phyloP scores from a whole-genome alignment of 2,888 invertebrate species.

The Athalia rosae region DNA sequence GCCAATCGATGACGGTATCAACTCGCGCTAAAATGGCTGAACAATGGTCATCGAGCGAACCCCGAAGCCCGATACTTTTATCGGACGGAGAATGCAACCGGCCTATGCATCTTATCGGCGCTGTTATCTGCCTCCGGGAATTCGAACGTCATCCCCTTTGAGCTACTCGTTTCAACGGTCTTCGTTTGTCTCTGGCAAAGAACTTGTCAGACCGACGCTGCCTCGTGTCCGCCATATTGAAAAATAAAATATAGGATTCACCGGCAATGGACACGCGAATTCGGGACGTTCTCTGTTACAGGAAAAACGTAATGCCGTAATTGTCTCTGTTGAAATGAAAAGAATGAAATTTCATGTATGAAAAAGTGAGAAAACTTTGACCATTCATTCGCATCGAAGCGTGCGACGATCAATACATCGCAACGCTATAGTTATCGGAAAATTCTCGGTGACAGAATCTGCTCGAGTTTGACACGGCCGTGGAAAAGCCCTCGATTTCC shows the following conservation, averaged over 20 bases:
- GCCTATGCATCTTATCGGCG: not conserved
- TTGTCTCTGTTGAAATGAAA: too few species aligned
- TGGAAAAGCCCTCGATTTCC: too few species aligned
- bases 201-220: not conserved
- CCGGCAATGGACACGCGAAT: not conserved
- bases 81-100: too few species aligned
- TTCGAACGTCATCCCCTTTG: not conserved
- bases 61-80: not conserved
- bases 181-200: not conserved
- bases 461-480: too few species aligned
- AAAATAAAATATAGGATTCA: conserved; percentile 8
- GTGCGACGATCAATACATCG: too few species aligned
- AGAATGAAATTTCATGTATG: too few species aligned
- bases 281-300: too few species aligned
- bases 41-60: conserved; percentile 51
- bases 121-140: not conserved
- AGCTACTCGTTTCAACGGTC: not conserved
- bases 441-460: too few species aligned
- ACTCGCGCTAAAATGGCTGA: conserved; percentile 67
- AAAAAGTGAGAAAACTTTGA: too few species aligned
- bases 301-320: too few species aligned
- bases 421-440: too few species aligned
- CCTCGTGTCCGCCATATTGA: conserved; percentile 22
- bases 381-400: too few species aligned
- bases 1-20: conserved; percentile 71